Percentiles rank a stretch among this genome's conserved stretches.
Conservation (phyloP, 2,888 invertebrate species). For the Thyatira batis region DNA sequence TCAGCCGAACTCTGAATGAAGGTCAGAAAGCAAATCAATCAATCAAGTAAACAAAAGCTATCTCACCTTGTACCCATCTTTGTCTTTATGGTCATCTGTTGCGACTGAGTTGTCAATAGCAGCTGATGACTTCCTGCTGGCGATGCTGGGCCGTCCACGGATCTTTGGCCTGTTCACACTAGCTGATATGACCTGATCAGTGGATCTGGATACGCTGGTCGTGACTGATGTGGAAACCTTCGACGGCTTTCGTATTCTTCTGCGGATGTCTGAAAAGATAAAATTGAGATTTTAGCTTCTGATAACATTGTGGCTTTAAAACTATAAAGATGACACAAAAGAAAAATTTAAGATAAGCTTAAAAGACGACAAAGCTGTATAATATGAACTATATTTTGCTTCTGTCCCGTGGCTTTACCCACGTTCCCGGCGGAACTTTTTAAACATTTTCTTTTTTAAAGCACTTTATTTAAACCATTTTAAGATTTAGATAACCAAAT, state of each 20-base stretch:
- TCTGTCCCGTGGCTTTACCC: too few relatives aligned
- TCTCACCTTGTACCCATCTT: slow-evolving; percentile 86
- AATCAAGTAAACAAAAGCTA: not conserved
- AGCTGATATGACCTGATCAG: slow-evolving; percentile 75
- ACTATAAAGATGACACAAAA: too few relatives aligned
- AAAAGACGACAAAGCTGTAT: too few relatives aligned
- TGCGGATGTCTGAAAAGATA: slow-evolving; percentile 80
- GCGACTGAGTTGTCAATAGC: slow-evolving; percentile 80
- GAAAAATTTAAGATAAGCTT: too few relatives aligned
- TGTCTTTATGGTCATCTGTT: slow-evolving; percentile 84
- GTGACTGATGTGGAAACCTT: slow-evolving; percentile 83
- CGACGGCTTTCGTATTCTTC: slow-evolving; percentile 86
- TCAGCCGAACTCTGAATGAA: not conserved
- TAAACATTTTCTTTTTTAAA: too few relatives aligned
- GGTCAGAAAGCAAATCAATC: not conserved
- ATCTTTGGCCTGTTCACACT: slow-evolving; percentile 86
- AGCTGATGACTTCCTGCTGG: slow-evolving; percentile 80
- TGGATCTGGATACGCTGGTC: slow-evolving; percentile 85
- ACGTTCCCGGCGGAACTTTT: too few relatives aligned
- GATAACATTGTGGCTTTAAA: too few relatives aligned
- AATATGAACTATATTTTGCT: too few relatives aligned
- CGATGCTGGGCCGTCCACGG: slow-evolving; percentile 81
- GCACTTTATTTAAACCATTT: too few relatives aligned
- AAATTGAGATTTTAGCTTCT: slow-evolving; percentile 8
- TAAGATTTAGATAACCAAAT: too few relatives aligned